These are phyloP conservation scores for Bellardia bayeri DNA, from an alignment of 2,888 invertebrate species.

Conservation along the genomic window DNA sequence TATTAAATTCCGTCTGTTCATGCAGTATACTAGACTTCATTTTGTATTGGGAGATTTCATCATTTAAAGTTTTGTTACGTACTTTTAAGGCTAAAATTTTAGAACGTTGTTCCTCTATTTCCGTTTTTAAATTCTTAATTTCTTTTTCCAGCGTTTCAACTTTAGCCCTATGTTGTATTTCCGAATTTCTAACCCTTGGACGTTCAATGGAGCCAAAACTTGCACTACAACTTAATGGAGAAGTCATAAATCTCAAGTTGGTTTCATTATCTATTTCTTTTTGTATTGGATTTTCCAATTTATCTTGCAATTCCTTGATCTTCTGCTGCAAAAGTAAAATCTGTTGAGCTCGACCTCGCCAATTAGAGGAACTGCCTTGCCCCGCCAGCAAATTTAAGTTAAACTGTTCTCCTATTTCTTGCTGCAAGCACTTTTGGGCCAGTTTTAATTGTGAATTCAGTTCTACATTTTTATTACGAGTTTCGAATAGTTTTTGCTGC, in stretches of 20 bases:
- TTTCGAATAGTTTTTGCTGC: constrained; percentile 88
- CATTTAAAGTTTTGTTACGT: constrained; percentile 88
- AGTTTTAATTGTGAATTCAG: constrained; percentile 89
- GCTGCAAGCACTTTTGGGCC: constrained; percentile 90
- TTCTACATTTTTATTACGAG: constrained; percentile 88
- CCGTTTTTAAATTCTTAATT: constrained; percentile 85
- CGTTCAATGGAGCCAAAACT: constrained; percentile 75
- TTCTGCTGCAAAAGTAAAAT: constrained; percentile 89
- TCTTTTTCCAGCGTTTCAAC: constrained; percentile 87
- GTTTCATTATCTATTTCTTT: neutral
- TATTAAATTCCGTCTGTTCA: constrained; percentile 88
- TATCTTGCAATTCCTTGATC: constrained; percentile 88
- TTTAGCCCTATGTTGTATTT: constrained; percentile 85
- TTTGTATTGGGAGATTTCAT: constrained; percentile 86
- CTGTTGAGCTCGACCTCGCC: constrained; percentile 92
- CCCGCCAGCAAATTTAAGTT: constrained; percentile 87
- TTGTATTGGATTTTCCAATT: constrained; percentile 82
- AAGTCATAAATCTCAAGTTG: neutral
- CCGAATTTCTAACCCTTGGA: constrained; percentile 85
- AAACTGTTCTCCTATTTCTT: constrained; percentile 90
- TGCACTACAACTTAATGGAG: neutral
- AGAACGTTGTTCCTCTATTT: constrained; percentile 86
- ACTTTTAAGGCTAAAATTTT: constrained; percentile 89
- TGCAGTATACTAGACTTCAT: constrained; percentile 86
- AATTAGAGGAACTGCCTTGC: constrained; percentile 86